These are phyloP conservation scores for Chamaea fasciata DNA, from an alignment of 2,113 vertebrate species.

Conservation along the genomic window DNA sequence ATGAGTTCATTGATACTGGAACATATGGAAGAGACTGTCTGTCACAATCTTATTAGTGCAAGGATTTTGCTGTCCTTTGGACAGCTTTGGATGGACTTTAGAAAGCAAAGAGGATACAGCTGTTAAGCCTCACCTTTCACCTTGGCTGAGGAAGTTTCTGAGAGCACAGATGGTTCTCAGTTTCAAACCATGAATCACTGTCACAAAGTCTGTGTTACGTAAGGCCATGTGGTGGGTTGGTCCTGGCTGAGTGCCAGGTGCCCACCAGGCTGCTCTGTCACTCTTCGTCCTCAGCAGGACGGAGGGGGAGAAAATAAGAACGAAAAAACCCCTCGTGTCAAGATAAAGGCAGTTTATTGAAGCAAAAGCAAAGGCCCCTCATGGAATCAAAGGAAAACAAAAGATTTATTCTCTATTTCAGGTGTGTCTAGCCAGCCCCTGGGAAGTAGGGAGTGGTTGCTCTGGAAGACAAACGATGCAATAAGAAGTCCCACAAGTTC, in stretches of 20 bases:
- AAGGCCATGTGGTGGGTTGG: not conserved
- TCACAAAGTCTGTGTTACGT: not conserved
- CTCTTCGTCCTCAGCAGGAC: not conserved
- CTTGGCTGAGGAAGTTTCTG: slow-evolving; percentile 46
- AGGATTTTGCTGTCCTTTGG: slow-evolving; percentile 34
- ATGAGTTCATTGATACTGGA: slow-evolving; percentile 19
- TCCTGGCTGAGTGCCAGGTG: not conserved
- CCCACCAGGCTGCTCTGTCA: not conserved
- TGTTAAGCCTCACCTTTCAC: slow-evolving; percentile 57
- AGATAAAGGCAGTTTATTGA: not conserved
- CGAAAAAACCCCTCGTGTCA: fast-evolving
- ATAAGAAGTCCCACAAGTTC: not conserved
- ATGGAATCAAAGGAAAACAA: not conserved
- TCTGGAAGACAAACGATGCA: fast-evolving
- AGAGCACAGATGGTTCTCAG: slow-evolving; percentile 51
- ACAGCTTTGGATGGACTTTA: slow-evolving; percentile 40
- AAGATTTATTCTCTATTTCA: not conserved
- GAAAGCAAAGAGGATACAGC: slow-evolving; percentile 45
- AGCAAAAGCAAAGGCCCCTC: fast-evolving
- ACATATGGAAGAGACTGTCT: slow-evolving; percentile 36
- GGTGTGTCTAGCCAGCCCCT: fast-evolving
- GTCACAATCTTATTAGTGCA: not conserved
- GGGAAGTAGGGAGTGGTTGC: not conserved
- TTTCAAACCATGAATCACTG: slow-evolving; percentile 58
- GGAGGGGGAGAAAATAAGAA: not conserved